Conservation (phyloP, 2,797 vertebrate species). For the Muscicapa striata region DNA sequence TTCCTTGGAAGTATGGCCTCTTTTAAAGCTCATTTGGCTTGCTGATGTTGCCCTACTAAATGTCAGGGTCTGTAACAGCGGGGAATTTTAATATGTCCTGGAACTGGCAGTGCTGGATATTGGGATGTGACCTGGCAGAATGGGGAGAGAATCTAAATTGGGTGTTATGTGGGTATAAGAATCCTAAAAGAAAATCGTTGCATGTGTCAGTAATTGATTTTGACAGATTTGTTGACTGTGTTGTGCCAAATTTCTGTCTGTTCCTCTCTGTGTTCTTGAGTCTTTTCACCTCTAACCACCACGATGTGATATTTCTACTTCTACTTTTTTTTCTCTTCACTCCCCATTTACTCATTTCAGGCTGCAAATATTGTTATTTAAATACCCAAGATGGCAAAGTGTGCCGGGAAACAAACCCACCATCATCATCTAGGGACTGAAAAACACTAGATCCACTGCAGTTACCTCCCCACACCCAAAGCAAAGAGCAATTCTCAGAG, state of each 20-base stretch:
- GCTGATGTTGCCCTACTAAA: background rate
- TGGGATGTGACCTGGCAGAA: background rate
- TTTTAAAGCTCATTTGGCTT: background rate
- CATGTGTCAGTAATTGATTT: background rate
- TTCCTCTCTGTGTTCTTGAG: rapidly evolving
- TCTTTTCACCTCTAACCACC: background rate
- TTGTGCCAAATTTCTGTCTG: background rate
- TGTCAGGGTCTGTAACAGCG: background rate
- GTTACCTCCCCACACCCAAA: background rate
- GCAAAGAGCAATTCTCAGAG: background rate
- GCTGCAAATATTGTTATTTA: background rate
- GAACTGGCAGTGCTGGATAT: background rate
- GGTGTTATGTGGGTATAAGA: background rate
- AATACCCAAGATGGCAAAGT: background rate
- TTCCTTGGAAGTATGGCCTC: background rate
- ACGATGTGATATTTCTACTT: background rate
- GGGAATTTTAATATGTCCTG: background rate
- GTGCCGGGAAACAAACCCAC: background rate
- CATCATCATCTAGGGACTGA: background rate
- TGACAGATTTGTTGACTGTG: background rate
- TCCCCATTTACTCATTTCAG: background rate
- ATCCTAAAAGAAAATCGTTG: background rate
- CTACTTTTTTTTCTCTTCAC: background rate
- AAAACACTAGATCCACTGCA: background rate
- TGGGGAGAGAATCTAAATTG: background rate